Percentiles rank a stretch among this genome's conserved stretches.
Evolutionary conservation across 64 coral and sea anemone genomes (phyloP).

Genomic region (Cladopsammia gracilis): DNA sequence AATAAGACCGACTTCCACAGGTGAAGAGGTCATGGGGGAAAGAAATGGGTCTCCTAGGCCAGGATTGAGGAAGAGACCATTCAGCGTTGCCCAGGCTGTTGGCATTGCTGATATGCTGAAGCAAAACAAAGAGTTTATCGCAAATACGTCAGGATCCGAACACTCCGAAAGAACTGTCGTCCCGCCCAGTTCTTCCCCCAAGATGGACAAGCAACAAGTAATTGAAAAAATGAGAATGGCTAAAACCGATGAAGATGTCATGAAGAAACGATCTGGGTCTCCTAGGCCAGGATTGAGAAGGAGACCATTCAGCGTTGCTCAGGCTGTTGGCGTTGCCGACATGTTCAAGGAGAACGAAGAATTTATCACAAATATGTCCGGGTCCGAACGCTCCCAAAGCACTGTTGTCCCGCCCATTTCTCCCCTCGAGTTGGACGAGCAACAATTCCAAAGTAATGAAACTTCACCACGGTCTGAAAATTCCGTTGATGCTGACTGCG

Average conservation of each 20-base stretch:
- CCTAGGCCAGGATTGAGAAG: conserved; percentile 10
- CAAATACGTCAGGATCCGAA: neutral
- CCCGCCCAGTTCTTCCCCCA: neutral
- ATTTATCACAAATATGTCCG: too few species aligned
- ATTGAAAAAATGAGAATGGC: neutral
- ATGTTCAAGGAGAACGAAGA: neutral
- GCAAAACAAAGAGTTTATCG: neutral
- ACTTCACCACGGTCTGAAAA: neutral
- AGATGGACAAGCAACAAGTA: neutral
- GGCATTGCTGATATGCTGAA: neutral
- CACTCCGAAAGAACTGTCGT: neutral
- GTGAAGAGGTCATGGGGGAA: neutral
- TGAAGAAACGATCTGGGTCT: neutral
- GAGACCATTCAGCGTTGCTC: conserved; percentile 7
- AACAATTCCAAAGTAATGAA: neutral
- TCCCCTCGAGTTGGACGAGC: neutral
- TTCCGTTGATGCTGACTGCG: neutral
- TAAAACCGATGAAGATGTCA: neutral
- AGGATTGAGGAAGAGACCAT: conserved; percentile 19
- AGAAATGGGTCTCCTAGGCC: neutral
- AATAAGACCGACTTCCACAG: neutral
- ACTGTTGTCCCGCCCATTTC: neutral
- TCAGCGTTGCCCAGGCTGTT: neutral
- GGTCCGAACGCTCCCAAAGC: neutral
- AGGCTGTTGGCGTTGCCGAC: neutral